Conservation (phyloP, 2,113 vertebrate genomes). For the Hippocampus barbouri region DNA sequence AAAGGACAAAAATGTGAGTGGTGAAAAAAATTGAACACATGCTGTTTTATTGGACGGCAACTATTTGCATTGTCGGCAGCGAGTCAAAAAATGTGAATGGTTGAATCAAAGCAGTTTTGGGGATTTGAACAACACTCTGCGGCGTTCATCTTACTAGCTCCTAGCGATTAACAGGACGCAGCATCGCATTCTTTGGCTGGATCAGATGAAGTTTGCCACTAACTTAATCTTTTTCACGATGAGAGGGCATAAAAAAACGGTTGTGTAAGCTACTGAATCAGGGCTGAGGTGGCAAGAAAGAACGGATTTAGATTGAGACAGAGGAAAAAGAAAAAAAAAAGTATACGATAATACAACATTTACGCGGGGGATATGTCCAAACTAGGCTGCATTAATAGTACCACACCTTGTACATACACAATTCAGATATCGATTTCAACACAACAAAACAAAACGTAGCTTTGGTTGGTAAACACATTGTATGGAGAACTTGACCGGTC, state of each 20-base stretch:
- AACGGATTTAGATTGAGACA: slow-evolving; percentile 24
- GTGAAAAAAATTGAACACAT: neutral
- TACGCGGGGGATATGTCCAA: slow-evolving; percentile 57
- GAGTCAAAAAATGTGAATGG: neutral
- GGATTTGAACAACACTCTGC: neutral
- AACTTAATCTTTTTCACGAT: neutral
- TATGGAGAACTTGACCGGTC: slow-evolving; percentile 65
- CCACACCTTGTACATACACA: slow-evolving; percentile 68
- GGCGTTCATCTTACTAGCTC: neutral
- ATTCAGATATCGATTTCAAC: slow-evolving; percentile 73
- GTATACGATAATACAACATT: slow-evolving; percentile 52
- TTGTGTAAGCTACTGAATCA: slow-evolving; percentile 37
- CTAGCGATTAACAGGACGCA: neutral
- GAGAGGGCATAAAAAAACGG: neutral
- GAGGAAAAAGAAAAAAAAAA: slow-evolving; percentile 28
- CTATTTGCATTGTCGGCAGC: neutral
- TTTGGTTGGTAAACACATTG: slow-evolving; percentile 80
- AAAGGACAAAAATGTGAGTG: neutral
- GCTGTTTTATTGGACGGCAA: neutral
- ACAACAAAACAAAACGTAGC: slow-evolving; percentile 84
- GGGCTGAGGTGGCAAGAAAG: slow-evolving; percentile 10
- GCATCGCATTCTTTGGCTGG: neutral
- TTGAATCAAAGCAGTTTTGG: neutral
- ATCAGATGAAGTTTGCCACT: neutral
- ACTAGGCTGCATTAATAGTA: slow-evolving; percentile 73